Evolutionary conservation across 2,888 invertebrate species (phyloP).

Genomic region (Punctoribates punctum): DNA sequence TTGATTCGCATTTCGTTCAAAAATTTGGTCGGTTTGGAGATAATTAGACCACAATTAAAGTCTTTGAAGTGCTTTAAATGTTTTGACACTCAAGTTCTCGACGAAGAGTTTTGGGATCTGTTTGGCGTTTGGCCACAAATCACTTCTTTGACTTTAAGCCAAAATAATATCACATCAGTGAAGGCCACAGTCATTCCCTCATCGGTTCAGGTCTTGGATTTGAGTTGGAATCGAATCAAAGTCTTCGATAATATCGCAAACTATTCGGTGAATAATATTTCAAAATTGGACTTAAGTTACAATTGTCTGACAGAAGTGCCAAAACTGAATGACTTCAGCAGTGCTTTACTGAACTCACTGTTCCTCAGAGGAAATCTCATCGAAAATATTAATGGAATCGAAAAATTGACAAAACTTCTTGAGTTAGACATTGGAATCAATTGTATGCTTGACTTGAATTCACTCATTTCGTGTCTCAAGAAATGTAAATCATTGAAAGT

Average conservation of each 20-base stretch:
- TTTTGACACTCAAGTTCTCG: conserved; percentile 8
- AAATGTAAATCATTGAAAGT: conserved; percentile 20
- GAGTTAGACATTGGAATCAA: conserved; percentile 35
- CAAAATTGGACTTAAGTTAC: conserved; percentile 37
- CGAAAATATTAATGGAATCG: conserved; percentile 32
- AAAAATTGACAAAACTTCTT: conserved; percentile 18
- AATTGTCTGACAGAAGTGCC: conserved; percentile 38
- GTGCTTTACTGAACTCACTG: conserved; percentile 16
- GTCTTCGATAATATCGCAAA: conserved; percentile 32
- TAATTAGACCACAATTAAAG: conserved; percentile 28
- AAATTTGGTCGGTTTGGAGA: conserved; percentile 26
- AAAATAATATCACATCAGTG: conserved; percentile 34
- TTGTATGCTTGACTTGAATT: conserved; percentile 28
- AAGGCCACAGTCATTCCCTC: conserved; percentile 35
- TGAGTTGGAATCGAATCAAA: conserved; percentile 38
- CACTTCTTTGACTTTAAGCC: conserved; percentile 30
- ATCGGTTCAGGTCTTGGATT: conserved; percentile 32
- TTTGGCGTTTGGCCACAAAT: conserved; percentile 40
- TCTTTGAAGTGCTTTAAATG: conserved; percentile 36
- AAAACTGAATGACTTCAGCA: conserved; percentile 35
- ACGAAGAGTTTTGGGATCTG: conserved; percentile 38
- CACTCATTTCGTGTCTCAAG: conserved; percentile 1
- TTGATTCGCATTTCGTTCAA: conserved; percentile 39
- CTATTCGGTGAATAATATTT: conserved; percentile 37
- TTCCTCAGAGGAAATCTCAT: conserved; percentile 40